Evolutionary conservation across 2,888 invertebrate species (phyloP).

Genomic region (Limnephilus marmoratus): DNA sequence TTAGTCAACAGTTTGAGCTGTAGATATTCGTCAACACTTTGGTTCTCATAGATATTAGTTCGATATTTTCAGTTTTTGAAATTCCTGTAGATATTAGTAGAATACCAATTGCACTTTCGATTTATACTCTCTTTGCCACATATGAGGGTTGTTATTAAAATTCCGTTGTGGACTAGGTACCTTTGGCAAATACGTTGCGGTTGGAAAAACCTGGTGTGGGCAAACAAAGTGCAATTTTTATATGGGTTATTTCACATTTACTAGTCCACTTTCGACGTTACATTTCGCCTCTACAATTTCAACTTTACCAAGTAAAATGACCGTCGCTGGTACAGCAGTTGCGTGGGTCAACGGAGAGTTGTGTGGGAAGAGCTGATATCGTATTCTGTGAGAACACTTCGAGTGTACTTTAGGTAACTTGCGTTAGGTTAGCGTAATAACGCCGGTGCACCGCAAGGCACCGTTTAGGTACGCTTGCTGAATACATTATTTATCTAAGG

Average conservation of each 20-base stretch:
- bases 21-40: too few relatives aligned
- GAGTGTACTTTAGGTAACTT: background rate
- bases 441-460: background rate
- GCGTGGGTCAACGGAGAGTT: background rate
- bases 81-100: too few relatives aligned
- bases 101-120: too few relatives aligned
- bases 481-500: background rate
- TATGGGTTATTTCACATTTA: background rate
- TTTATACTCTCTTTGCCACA: too few relatives aligned
- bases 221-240: background rate
- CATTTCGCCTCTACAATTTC: background rate
- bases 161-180: background rate
- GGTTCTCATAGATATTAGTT: too few relatives aligned
- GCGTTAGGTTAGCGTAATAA: background rate
- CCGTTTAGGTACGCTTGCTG: conserved; percentile 23
- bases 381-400: conserved; percentile 14
- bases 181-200: background rate
- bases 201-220: background rate
- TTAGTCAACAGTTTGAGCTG: too few relatives aligned
- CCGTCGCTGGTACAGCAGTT: background rate
- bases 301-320: background rate
- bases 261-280: background rate
- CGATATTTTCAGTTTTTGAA: too few relatives aligned
- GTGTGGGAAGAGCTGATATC: background rate
- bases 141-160: background rate